Evolutionary conservation across 2,797 vertebrate genomes (phyloP).

Genomic region (Ispidina picta): DNA sequence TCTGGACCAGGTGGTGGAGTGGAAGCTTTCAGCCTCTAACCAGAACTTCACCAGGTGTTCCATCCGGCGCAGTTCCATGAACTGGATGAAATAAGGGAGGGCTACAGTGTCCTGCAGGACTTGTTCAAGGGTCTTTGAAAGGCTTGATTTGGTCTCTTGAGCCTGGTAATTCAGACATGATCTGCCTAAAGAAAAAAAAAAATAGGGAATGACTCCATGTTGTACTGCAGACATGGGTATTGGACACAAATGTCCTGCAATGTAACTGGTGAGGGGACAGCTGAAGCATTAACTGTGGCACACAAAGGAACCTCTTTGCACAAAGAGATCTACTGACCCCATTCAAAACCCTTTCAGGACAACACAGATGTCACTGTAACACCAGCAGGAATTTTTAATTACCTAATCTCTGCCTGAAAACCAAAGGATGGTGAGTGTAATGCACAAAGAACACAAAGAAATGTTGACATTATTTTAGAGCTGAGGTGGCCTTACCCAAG

Average conservation of each 20-base stretch:
- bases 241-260: not conserved
- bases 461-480: rapidly evolving
- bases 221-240: rapidly evolving
- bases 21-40: conserved; percentile 95
- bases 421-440: not conserved
- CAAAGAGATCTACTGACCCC: not conserved
- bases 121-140: conserved; percentile 96
- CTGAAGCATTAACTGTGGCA: rapidly evolving
- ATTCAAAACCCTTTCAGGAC: not conserved
- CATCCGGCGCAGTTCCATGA: conserved; percentile 89
- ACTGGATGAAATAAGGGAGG: conserved; percentile 93
- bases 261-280: not conserved
- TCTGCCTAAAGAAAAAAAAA: conserved; percentile 82
- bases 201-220: not conserved
- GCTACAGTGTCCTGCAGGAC: conserved; percentile 89
- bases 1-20: conserved; percentile 93
- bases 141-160: conserved; percentile 93
- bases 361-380: not conserved
- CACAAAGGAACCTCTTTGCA: not conserved
- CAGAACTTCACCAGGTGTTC: conserved; percentile 96
- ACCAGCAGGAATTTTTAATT: not conserved
- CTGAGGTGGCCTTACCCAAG: conserved; percentile 83
- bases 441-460: rapidly evolving
- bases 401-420: not conserved
- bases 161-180: conserved; percentile 95